Evolutionary conservation across 2,888 invertebrate genomes (phyloP), one percentile per base, ranked within the genome.

Genomic region (Leptarthrus brevirostris): DNA sequence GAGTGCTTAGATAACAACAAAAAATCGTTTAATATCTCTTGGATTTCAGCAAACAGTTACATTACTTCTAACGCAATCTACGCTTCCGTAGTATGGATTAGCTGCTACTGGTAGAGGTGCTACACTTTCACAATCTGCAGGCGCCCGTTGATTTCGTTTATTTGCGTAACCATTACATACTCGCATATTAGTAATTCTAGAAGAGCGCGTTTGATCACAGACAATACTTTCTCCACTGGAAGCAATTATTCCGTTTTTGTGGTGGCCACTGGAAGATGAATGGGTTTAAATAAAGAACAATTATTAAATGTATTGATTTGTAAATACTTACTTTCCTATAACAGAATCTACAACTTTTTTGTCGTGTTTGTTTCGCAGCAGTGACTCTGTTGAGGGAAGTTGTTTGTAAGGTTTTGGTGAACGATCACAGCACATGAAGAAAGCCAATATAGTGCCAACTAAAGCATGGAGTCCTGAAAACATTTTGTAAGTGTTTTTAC

Each of bases 341-440:
- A 61, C 12, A 6, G 40, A 3, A 26, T 54, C 72, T 14, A 24
- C 54, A 26, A 18, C n/a, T 61, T 49, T 54, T 22, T 26, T 40
- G 20, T 40, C 56, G 12, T 18, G 56, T 18, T 76, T 75, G 34
- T 53, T 74, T 12, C 73, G 73, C 3, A 76, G 54, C 12, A 77
- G 54, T 24, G 77, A 71, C 1, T 86, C 86, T 0, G 86, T 86
- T 26, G 75, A 61, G 6, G 82, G 80, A n/a, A 86, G 73, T 79
- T 86, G 84, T 6, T 83, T 81, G 76, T 86, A 86, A 3, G 78
- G 77, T 2, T 79, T 74, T 14, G 78, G 78, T 36, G 75, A 75
- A 18, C 79, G 80, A 18, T 79, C 77, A 73, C 80, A 81, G 79
- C 86, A 85, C 14, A 89, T 78, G 83, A 86, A 89, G 10, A 87